Base-by-base conservation (phyloP, 2,113 vertebrate genomes). In the Coracopsis vasa region DNA sequence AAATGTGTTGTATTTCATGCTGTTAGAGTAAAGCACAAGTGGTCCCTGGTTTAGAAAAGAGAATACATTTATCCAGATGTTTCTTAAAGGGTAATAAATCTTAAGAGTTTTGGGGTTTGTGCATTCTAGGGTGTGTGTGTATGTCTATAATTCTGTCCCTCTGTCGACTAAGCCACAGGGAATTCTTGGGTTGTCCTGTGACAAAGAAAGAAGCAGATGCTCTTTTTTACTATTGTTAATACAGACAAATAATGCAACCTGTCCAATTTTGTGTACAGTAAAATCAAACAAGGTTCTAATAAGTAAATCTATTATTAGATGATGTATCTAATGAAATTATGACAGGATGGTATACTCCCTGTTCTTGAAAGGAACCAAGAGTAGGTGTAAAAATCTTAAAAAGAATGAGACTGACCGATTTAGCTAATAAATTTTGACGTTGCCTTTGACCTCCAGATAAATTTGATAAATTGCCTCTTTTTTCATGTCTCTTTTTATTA, bases 91-190 rank as follows among this genome's bases (percentile, higher is more conserved):
- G 1, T 69, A 66, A 27, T 77, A 51, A 51, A 78, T 74, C 11
- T 62, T 25, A 29, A 18, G 35, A 64, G 9, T 19, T 85, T n/a
- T 14, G 12, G 13, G 14, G 8, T 83, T 83, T 77, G 18, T 66
- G 8, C 11, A 0, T 90, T 82, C 10, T 42, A 4, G 6, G 4
- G 6, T 5, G 7, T 3, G 3, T 35, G 4, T 37, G 1, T 41
- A 10, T 67, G 37, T 80, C 27, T 87, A 44, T 81, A 94, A 81
- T 93, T 66, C 3, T 23, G 19, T 53, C 13, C 31, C 5, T 60
- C 27, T 80, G 16, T 16, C 3, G 3, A 11, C 42, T 70, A 21
- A 73, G 84, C 33, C 33, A 39, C 16, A 19, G 61, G 66, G 18
- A 25, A 28, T 83, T 86, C 31, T 51, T 56, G 33, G 8, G 2